phyloP scores from a whole-genome alignment of 2,113 vertebrate species.

The Larimichthys polyactis region DNA sequence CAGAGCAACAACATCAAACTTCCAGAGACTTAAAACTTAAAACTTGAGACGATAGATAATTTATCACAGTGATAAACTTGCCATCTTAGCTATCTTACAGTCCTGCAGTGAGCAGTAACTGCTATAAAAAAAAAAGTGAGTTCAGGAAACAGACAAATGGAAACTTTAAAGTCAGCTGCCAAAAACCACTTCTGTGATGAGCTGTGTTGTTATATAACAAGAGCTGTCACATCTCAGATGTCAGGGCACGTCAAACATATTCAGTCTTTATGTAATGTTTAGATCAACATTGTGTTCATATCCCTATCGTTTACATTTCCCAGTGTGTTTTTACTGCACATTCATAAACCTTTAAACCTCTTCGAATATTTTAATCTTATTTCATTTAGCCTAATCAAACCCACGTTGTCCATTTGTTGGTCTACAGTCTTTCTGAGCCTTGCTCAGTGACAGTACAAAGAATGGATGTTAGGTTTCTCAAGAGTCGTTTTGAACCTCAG shows the following conservation, averaged over 20 bases:
- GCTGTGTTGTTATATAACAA: not conserved
- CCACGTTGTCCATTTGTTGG: not conserved
- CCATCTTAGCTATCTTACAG: not conserved
- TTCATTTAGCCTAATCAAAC: not conserved
- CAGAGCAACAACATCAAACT: slow-evolving; percentile 16
- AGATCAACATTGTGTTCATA: not conserved
- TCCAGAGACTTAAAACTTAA: not conserved
- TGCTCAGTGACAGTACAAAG: no score
- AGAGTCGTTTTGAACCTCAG: no score
- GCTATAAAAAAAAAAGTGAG: slow-evolving; percentile 11
- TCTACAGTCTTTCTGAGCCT: not conserved
- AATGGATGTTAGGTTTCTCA: no score
- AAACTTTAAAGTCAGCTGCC: slow-evolving; percentile 10
- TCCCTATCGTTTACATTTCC: not conserved
- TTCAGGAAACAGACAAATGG: not conserved
- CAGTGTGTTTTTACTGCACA: not conserved
- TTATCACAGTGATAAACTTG: slow-evolving; percentile 6
- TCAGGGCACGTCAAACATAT: slow-evolving; percentile 9
- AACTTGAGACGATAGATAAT: slow-evolving; percentile 6
- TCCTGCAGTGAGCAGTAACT: not conserved
- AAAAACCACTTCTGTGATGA: slow-evolving; percentile 5
- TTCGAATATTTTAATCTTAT: not conserved
- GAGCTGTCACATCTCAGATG: not conserved
- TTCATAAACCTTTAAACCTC: not conserved
- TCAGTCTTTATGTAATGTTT: slow-evolving; percentile 5